Evolutionary conservation across 2,113 vertebrate species (phyloP).

Genomic region (Ursus arctos): DNA sequence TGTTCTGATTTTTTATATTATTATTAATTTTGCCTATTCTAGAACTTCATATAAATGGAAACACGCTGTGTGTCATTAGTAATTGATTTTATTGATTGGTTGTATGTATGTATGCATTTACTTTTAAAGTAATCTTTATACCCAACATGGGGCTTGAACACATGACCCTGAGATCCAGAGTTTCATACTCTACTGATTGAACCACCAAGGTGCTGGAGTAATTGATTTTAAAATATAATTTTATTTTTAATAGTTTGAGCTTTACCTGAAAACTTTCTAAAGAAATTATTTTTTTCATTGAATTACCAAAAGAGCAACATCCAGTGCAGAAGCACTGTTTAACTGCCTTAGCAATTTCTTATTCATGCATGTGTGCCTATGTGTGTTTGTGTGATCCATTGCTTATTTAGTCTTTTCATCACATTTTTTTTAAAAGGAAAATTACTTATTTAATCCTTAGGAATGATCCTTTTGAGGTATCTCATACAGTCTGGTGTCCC

Average conservation of each 20-base stretch:
- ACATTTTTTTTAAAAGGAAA: not conserved
- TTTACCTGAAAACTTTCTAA: slow-evolving; percentile 6
- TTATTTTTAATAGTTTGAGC: slow-evolving; percentile 21
- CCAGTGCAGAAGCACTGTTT: not conserved
- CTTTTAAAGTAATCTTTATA: not conserved
- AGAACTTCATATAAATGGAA: not conserved
- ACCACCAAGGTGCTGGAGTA: not conserved
- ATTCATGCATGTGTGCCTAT: not conserved
- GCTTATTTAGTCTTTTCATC: slow-evolving; percentile 10
- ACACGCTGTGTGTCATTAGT: not conserved
- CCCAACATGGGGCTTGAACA: not conserved
- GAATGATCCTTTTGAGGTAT: not conserved
- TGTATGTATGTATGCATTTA: not conserved
- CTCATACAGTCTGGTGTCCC: not conserved
- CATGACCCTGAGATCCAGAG: not conserved
- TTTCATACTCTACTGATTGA: not conserved
- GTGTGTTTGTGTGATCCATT: not conserved
- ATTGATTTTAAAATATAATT: not conserved
- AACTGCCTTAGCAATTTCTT: not conserved
- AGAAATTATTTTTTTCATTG: not conserved
- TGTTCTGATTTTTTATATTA: not conserved
- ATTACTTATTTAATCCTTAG: not conserved
- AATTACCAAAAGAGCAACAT: not conserved
- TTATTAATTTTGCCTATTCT: not conserved
- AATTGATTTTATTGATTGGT: not conserved